Conservation (phyloP, 2,797 vertebrate species). For the Erithacus rubecula region DNA sequence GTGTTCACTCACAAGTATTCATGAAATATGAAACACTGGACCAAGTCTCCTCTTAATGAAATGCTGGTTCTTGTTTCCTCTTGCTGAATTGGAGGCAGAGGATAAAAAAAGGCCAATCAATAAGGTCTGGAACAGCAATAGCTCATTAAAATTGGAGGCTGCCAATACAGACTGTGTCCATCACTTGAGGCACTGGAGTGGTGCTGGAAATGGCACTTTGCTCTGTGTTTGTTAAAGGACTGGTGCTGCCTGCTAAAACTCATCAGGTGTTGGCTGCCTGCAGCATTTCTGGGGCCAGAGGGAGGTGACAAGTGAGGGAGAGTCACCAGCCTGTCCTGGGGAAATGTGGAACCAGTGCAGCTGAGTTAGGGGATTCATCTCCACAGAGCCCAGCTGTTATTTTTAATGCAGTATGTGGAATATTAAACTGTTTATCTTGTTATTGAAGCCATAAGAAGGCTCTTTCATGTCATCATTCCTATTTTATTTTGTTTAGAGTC, state of each 20-base stretch:
- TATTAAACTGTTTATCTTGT: slow-evolving; percentile 77
- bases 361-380: slow-evolving; percentile 12
- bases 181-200: slow-evolving; percentile 31
- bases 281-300: neutral
- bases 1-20: slow-evolving; percentile 24
- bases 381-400: slow-evolving; percentile 59
- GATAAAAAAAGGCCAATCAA: slow-evolving; percentile 44
- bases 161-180: slow-evolving; percentile 38
- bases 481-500: slow-evolving; percentile 73
- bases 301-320: neutral
- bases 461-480: slow-evolving; percentile 75
- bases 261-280: neutral
- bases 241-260: slow-evolving; percentile 11
- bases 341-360: neutral
- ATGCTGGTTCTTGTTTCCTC: slow-evolving; percentile 52
- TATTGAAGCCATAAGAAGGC: slow-evolving; percentile 72
- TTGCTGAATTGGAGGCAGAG: slow-evolving; percentile 18
- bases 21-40: slow-evolving; percentile 65
- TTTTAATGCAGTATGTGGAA: slow-evolving; percentile 71
- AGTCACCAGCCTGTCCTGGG: neutral
- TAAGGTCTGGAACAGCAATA: slow-evolving; percentile 44
- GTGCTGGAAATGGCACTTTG: slow-evolving; percentile 24
- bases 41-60: slow-evolving; percentile 57
- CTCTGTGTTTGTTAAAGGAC: slow-evolving; percentile 5
- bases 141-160: slow-evolving; percentile 68